Conservation (phyloP, 2,797 vertebrate genomes). For the Enteromius afrohamiltoni region DNA sequence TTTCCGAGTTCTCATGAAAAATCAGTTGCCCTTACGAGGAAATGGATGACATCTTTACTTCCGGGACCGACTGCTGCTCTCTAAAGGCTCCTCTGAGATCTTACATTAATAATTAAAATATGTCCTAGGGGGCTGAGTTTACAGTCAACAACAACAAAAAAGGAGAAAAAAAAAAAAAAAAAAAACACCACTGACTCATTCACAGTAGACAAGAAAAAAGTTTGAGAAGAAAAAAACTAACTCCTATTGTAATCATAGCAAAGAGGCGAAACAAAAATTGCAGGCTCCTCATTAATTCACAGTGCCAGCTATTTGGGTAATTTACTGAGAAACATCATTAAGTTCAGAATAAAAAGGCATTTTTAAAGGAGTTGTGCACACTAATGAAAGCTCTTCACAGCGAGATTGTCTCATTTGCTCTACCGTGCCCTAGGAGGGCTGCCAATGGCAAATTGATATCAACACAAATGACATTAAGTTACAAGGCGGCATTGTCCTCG, state of each 20-base stretch:
- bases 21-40: background rate
- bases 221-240: background rate
- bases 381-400: constrained; percentile 42
- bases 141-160: background rate
- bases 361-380: constrained; percentile 11
- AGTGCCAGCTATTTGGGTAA: constrained; percentile 1
- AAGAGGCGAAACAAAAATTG: background rate
- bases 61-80: background rate
- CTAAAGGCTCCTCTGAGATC: background rate
- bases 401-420: constrained; percentile 23
- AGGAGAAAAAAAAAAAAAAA: too few relatives aligned
- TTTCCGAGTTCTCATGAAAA: background rate
- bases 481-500: constrained; percentile 46
- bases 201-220: background rate
- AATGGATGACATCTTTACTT: background rate
- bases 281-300: background rate
- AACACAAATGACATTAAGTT: constrained; percentile 43
- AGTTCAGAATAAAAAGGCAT: constrained; percentile 8
- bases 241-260: background rate
- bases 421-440: constrained; percentile 19
- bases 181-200: background rate
- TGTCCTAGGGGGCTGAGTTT: background rate
- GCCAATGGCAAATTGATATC: constrained; percentile 33
- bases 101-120: background rate
- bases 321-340: constrained; percentile 33